These are phyloP conservation scores for Melitaea athalia DNA, from an alignment of 2,888 invertebrate species.

Conservation along the genomic window DNA sequence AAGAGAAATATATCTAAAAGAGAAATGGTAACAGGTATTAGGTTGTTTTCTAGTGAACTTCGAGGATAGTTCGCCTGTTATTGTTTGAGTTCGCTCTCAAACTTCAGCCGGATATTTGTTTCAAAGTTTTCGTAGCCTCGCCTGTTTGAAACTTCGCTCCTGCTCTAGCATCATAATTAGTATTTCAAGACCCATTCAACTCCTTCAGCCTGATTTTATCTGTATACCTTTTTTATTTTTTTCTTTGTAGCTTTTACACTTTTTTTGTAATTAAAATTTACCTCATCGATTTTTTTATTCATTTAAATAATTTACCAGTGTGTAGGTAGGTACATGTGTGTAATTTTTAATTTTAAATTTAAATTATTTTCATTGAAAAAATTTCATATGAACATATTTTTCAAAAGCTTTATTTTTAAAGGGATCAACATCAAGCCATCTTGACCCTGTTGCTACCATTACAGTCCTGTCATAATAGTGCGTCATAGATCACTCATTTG, in stretches of 20 bases:
- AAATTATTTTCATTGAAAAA: too few species aligned
- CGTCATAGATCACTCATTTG: too few species aligned
- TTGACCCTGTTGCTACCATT: too few species aligned
- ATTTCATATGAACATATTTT: too few species aligned
- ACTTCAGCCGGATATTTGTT: slow-evolving; percentile 33
- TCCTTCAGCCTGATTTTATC: slow-evolving; percentile 11
- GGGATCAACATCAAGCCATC: too few species aligned
- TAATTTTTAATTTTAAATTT: too few species aligned
- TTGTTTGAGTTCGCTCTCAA: slow-evolving; percentile 34
- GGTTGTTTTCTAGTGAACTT: slow-evolving; percentile 26
- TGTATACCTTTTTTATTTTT: not conserved
- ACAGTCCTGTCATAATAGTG: too few species aligned
- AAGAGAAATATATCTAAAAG: slow-evolving; percentile 1
- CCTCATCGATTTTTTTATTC: not conserved
- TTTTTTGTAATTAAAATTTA: not conserved
- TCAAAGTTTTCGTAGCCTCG: slow-evolving; percentile 31
- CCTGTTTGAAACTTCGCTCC: slow-evolving; percentile 24
- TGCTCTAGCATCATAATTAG: slow-evolving; percentile 27
- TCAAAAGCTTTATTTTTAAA: too few species aligned
- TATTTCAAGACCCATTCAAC: slow-evolving; percentile 22
- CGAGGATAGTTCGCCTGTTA: slow-evolving; percentile 29
- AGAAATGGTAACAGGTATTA: slow-evolving; percentile 23
- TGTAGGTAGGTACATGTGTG: too few species aligned
- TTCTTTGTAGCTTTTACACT: not conserved
- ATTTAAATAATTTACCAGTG: not conserved